Base-by-base conservation (phyloP, 2,113 vertebrate genomes). In the Halcyon malimbica region DNA sequence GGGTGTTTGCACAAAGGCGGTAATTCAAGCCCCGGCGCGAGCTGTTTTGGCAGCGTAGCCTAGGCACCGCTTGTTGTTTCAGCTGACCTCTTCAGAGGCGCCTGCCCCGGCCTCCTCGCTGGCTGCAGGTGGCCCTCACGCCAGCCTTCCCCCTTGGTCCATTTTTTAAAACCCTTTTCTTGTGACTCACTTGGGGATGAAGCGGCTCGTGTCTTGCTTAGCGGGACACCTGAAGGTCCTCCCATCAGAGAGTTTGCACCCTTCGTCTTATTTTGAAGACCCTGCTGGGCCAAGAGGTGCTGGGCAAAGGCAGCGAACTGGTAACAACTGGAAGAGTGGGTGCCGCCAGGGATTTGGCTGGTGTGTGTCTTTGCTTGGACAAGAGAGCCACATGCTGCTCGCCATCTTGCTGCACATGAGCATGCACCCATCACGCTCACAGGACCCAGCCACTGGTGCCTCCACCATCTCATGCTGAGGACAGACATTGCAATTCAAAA, bases 31-130 rank as follows among this genome's bases (percentile, higher is more conserved):
- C 83, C 83, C 1, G 39, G 90, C 20, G 14, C 7, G 83, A 75
- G 95, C 96, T 95, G 96, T 91, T 87, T 87, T 91, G 92, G 92
- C 95, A 94, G 80, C 10, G 50, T 82, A 83, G 95, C 94, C 90
- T 65, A 69, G 96, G 94, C 86, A 73, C 83, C 18, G 50, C 89
- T 79, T 59, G 64, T 83, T 65, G 80, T 87, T 96, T 60, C 90
- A 73, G 94, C 80, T 89, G 94, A 95, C 95, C 95, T 84, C 95
- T 54, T 23, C 17, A 2, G 64, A 5, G 1, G 50, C 13, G 37
- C 93, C 85, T 76, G 89, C 89, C 83, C 82, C 0, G n/a, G 64
- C 68, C 57, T 77, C 94, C 87, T 20, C 2, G 24, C 74, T 56
- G 56, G 13, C 1, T 65, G 83, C 92, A 84, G 89, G 94, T 73